phyloP scores from a whole-genome alignment of 2,797 vertebrate species.

The Megaceryle alcyon region DNA sequence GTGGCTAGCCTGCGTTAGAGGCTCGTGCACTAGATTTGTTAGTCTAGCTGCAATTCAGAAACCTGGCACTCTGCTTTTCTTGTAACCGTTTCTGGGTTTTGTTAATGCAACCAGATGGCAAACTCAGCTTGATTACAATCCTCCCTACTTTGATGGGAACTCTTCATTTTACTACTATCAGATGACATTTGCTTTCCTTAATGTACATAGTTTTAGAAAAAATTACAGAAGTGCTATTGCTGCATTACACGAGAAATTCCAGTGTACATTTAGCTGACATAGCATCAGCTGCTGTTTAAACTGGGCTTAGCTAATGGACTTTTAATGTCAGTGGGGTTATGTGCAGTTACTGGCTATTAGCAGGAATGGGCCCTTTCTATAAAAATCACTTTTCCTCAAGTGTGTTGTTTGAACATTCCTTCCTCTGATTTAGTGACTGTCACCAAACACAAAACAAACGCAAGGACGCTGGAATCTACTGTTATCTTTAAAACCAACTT shows the following conservation, averaged over 20 bases:
- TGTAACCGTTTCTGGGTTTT: slow-evolving; percentile 39
- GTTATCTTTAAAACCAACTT: slow-evolving; percentile 79
- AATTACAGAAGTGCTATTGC: slow-evolving; percentile 73
- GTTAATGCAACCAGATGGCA: slow-evolving; percentile 69
- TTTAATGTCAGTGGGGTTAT: slow-evolving; percentile 87
- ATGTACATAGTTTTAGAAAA: slow-evolving; percentile 74
- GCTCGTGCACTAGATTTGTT: slow-evolving; percentile 23
- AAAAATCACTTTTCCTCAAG: slow-evolving; percentile 80
- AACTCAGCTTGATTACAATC: slow-evolving; percentile 74
- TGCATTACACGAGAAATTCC: slow-evolving; percentile 77
- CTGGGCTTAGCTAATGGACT: slow-evolving; percentile 90
- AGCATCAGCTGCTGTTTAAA: slow-evolving; percentile 87
- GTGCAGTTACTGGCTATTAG: slow-evolving; percentile 82
- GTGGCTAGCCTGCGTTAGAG: background rate
- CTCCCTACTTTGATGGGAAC: slow-evolving; percentile 62
- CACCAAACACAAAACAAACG: slow-evolving; percentile 82
- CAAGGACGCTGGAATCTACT: slow-evolving; percentile 74
- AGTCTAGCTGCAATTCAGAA: slow-evolving; percentile 62
- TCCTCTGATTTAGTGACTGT: slow-evolving; percentile 84
- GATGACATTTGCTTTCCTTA: slow-evolving; percentile 81
- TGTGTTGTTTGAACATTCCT: slow-evolving; percentile 83
- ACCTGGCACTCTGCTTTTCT: slow-evolving; percentile 4
- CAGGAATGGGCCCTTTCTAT: slow-evolving; percentile 79
- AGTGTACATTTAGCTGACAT: slow-evolving; percentile 84
- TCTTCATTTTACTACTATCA: slow-evolving; percentile 63